Evolutionary conservation across 2,113 vertebrate species (phyloP).

Genomic region (Hemichromis elongatus): DNA sequence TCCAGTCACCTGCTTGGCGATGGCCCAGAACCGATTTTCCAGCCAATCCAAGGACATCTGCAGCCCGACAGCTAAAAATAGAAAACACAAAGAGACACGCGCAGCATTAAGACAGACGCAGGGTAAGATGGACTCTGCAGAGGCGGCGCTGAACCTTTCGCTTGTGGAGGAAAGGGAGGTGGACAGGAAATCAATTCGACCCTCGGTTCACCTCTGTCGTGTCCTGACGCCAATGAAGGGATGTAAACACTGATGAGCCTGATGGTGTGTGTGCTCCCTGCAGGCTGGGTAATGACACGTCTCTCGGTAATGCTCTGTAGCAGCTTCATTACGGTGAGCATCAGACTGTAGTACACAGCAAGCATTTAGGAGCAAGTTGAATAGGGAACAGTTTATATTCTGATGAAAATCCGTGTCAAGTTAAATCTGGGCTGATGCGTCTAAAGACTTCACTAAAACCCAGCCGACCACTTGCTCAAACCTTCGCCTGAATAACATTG

Average conservation of each 20-base stretch:
- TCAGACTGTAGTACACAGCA: not conserved
- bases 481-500: not conserved
- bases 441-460: not conserved
- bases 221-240: conserved; percentile 28
- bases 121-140: conserved; percentile 25
- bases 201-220: conserved; percentile 26
- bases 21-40: conserved; percentile 63
- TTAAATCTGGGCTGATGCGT: not conserved
- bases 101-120: not conserved
- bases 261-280: conserved; percentile 11
- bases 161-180: not conserved
- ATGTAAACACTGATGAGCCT: conserved; percentile 40
- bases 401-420: not conserved
- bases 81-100: conserved; percentile 25
- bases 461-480: not conserved
- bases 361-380: not conserved
- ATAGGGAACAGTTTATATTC: not conserved
- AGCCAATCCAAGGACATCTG: conserved; percentile 66
- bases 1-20: conserved; percentile 59
- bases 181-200: conserved; percentile 36
- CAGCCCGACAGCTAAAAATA: conserved; percentile 63
- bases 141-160: not conserved
- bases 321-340: not conserved
- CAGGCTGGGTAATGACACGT: not conserved
- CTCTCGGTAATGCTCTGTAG: not conserved